These are phyloP conservation scores for Acronicta leporina DNA, from an alignment of 2,888 invertebrate genomes.

Conservation along the genomic window DNA sequence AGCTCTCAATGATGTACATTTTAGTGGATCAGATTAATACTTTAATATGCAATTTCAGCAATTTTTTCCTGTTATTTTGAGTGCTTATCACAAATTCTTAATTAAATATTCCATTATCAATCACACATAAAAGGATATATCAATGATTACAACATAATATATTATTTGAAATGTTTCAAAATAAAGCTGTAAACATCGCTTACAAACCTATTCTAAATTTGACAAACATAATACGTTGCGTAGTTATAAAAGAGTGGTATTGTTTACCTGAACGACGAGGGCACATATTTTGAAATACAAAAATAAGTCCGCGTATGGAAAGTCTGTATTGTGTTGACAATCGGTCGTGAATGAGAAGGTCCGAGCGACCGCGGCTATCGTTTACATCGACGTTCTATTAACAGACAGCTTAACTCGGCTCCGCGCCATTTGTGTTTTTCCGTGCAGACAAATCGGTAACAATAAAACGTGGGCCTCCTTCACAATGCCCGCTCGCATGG, in stretches of 20 bases:
- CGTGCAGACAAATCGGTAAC: constrained; percentile 87
- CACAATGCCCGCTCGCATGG: constrained; percentile 85
- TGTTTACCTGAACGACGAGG: constrained; percentile 20
- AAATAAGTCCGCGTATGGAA: constrained; percentile 24
- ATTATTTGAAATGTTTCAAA: too few relatives aligned
- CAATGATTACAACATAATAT: too few relatives aligned
- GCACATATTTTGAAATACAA: constrained; percentile 11
- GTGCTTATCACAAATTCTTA: constrained; percentile 27
- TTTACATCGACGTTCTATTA: constrained; percentile 79
- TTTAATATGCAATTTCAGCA: constrained; percentile 41
- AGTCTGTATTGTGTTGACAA: constrained; percentile 45
- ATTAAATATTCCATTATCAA: too few relatives aligned
- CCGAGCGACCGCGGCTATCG: constrained; percentile 64
- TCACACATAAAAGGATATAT: too few relatives aligned
- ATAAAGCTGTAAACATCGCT: too few relatives aligned
- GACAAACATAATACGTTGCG: background rate
- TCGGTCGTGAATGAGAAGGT: constrained; percentile 44
- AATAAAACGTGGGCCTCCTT: constrained; percentile 81
- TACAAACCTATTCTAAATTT: background rate
- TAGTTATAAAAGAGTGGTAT: constrained; percentile 1
- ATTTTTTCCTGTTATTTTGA: constrained; percentile 42
- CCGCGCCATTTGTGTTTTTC: constrained; percentile 84
- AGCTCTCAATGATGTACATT: constrained; percentile 25
- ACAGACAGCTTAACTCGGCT: constrained; percentile 82
- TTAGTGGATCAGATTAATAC: constrained; percentile 44